Evolutionary conservation across 35 echinoderm and acorn worm species (phyloP).

Genomic region (Heliocidaris erythrogramma): DNA sequence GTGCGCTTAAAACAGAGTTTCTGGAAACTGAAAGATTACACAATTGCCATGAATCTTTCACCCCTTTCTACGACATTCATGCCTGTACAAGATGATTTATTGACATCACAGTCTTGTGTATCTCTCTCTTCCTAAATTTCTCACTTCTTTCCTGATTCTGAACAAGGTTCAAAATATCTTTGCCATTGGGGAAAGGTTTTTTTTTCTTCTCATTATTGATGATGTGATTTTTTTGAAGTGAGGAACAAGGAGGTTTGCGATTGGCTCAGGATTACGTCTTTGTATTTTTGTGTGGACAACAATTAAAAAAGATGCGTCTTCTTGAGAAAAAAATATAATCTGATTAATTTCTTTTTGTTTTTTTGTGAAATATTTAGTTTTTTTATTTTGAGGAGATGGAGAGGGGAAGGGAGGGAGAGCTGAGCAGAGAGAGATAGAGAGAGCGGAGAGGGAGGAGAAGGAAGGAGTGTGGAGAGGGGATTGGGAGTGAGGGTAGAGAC

Average conservation of each 20-base stretch:
- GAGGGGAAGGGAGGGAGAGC: background rate
- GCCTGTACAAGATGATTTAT: conserved; percentile 27
- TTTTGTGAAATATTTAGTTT: background rate
- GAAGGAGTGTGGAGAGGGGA: background rate
- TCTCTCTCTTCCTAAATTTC: conserved; percentile 33
- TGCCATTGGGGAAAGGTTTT: conserved; percentile 19
- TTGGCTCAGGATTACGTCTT: conserved; percentile 44
- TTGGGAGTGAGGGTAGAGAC: no score
- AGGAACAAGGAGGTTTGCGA: conserved; percentile 33
- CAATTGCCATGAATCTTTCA: conserved; percentile 20
- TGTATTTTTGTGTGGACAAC: conserved; percentile 45
- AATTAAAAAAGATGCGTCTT: conserved; percentile 43
- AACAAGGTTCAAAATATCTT: background rate
- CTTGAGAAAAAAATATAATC: background rate
- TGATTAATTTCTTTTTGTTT: background rate
- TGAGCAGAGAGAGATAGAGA: no score
- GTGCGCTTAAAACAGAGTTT: conserved; percentile 9
- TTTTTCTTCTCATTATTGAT: conserved; percentile 30
- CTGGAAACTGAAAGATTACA: background rate
- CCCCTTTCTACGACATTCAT: conserved; percentile 22
- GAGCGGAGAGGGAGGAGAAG: background rate
- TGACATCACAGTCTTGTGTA: conserved; percentile 9
- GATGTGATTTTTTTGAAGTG: conserved; percentile 47
- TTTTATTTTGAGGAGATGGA: background rate
- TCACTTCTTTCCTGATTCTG: background rate